These are phyloP conservation scores for Brachionus koreanus DNA, from an alignment of 1,140 invertebrate species.

Conservation along the genomic window DNA sequence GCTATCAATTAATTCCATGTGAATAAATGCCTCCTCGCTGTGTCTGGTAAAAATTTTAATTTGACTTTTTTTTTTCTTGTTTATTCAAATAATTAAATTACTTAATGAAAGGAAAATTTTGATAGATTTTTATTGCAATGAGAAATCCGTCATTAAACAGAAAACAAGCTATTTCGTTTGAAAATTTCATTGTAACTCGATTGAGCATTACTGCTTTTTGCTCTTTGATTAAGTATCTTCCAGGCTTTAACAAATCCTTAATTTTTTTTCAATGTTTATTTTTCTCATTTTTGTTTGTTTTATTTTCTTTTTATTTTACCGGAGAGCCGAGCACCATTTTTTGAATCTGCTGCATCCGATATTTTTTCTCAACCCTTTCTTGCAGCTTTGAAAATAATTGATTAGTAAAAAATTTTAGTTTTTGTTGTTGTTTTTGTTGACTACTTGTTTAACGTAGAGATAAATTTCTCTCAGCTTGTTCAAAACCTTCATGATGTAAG, in stretches of 20 bases:
- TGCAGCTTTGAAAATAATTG: neutral
- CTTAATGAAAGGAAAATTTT: constrained; percentile 28
- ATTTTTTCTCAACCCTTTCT: constrained; percentile 31
- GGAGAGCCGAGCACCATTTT: neutral
- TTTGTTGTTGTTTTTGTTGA: no score
- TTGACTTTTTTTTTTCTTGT: neutral
- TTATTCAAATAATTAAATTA: neutral
- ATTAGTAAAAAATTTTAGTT: neutral
- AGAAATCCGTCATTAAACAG: constrained; percentile 3
- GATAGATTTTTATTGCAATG: neutral
- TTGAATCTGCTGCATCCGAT: neutral
- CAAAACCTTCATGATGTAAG: neutral
- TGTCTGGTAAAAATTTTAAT: neutral
- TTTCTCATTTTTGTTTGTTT: neutral
- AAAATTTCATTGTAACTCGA: neutral
- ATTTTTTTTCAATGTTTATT: neutral
- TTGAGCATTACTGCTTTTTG: neutral
- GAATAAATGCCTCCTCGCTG: neutral
- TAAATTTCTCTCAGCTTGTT: constrained; percentile 2
- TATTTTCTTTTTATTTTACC: neutral
- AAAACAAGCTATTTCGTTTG: neutral
- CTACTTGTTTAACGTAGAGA: constrained; percentile 5
- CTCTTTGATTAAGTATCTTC: neutral
- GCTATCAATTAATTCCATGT: neutral
- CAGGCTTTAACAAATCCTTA: neutral